These are phyloP conservation scores for Macrostomum cliftonense DNA, from an alignment of 2,888 invertebrate genomes.

Conservation along the genomic window DNA sequence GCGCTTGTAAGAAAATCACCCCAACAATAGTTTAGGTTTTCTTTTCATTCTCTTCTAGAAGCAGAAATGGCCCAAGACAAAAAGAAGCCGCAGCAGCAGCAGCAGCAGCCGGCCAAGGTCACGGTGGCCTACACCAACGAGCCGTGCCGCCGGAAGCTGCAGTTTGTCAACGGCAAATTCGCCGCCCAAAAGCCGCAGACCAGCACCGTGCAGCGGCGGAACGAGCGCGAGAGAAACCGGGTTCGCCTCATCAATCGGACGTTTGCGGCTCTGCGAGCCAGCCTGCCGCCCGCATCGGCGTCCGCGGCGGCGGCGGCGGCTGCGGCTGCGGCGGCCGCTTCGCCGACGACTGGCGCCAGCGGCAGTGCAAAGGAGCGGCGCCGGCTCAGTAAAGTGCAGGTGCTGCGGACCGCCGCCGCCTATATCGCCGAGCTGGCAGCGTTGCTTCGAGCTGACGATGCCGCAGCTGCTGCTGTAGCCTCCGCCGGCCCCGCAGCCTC, in stretches of 20 bases:
- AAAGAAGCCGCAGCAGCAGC: no score
- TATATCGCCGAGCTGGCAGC: not conserved
- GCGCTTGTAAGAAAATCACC: no score
- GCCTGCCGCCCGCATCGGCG: not conserved
- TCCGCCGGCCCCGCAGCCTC: not conserved
- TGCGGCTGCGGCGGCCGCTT: not conserved
- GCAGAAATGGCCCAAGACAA: no score
- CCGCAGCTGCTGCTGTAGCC: not conserved
- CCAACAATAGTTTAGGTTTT: no score
- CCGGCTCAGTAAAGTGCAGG: not conserved
- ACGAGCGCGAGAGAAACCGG: conserved; percentile 2
- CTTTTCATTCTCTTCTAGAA: no score
- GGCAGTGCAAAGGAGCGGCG: not conserved
- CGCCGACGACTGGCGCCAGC: not conserved
- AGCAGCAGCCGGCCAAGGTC: no score
- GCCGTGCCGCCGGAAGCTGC: not conserved
- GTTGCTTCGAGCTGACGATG: not conserved
- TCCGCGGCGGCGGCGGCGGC: not conserved
- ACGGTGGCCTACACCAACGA: no score
- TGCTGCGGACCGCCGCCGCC: not conserved
- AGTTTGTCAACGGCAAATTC: conserved; percentile 5
- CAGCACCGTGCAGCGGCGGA: not conserved
- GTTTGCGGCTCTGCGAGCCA: conserved; percentile 1
- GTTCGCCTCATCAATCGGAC: conserved; percentile 1
- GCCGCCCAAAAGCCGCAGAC: conserved; percentile 6